Percentiles rank a stretch among this genome's conserved stretches.
Conservation (phyloP, 2,113 vertebrate species). For the Dicrurus megarhynchus region DNA sequence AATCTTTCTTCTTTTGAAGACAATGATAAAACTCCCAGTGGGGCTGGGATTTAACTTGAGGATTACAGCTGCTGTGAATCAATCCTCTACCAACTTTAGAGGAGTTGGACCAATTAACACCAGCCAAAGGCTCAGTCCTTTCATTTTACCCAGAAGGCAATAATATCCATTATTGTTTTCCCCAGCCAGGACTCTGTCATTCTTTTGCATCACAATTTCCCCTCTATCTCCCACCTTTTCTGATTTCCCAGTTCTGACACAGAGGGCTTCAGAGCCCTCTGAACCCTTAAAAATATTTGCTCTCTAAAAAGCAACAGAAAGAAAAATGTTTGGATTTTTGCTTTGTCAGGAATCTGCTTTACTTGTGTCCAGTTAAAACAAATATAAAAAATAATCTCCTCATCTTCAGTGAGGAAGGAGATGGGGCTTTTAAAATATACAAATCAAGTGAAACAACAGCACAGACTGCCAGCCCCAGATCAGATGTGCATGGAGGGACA, state of each 20-base stretch:
- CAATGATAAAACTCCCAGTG: conserved; percentile 5
- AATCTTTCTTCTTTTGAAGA: conserved; percentile 15
- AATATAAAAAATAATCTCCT: conserved; percentile 4
- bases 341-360: neutral
- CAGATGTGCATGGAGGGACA: neutral
- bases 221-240: neutral
- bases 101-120: conserved; percentile 43
- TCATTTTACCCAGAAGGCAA: conserved; percentile 8
- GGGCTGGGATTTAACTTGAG: conserved; percentile 9
- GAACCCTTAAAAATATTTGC: conserved; percentile 11
- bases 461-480: neutral
- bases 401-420: neutral
- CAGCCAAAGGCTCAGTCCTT: neutral
- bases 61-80: conserved; percentile 39
- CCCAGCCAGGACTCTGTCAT: neutral
- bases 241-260: neutral
- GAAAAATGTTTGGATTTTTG: neutral
- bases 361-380: neutral
- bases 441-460: conserved; percentile 13
- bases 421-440: conserved; percentile 10
- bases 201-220: neutral
- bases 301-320: conserved; percentile 9
- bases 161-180: conserved; percentile 7
- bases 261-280: neutral
- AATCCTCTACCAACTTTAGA: conserved; percentile 17